A percentile compares a stretch with the other conserved stretches of the same genome.
phyloP scores from a whole-genome alignment of 1,140 invertebrate species.

The Drosophila suzukii region DNA sequence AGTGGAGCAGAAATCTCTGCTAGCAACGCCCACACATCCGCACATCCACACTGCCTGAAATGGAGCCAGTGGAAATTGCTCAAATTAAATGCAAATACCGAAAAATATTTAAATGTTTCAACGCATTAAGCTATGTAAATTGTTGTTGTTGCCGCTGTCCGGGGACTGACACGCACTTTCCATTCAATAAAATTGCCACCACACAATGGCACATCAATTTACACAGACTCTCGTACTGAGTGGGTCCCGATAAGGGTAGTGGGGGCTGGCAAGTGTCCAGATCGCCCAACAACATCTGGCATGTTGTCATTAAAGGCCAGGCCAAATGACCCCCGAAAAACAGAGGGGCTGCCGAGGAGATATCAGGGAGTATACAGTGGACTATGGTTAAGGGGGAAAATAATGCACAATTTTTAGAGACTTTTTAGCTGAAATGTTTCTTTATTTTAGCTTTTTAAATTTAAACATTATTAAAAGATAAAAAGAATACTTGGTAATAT shows the following conservation, averaged over 20 bases:
- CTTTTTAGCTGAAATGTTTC: too few species aligned
- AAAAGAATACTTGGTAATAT: too few species aligned
- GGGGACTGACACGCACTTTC: constrained; percentile 62
- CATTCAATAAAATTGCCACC: constrained; percentile 72
- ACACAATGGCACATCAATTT: constrained; percentile 72
- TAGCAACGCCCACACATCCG: constrained; percentile 2
- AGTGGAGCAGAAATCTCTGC: constrained; percentile 25
- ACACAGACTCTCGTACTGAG: constrained; percentile 28
- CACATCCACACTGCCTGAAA: constrained; percentile 14
- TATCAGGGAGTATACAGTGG: neutral
- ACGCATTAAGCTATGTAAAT: constrained; percentile 71
- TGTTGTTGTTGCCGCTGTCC: constrained; percentile 39
- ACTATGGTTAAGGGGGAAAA: neutral
- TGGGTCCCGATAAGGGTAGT: neutral
- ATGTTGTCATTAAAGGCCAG: constrained; percentile 72
- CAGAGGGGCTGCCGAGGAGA: constrained; percentile 11
- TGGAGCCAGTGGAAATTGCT: constrained; percentile 46
- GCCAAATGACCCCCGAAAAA: constrained; percentile 21
- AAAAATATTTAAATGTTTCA: constrained; percentile 61
- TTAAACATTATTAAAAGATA: too few species aligned
- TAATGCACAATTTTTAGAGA: neutral
- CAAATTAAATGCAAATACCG: constrained; percentile 55
- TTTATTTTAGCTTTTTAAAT: too few species aligned
- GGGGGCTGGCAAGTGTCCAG: constrained; percentile 44
- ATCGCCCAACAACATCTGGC: constrained; percentile 36